Evolutionary conservation across 2,888 invertebrate species (phyloP), one percentile per base, ranked within the genome.

Genomic region (Autographa pulchrina): DNA sequence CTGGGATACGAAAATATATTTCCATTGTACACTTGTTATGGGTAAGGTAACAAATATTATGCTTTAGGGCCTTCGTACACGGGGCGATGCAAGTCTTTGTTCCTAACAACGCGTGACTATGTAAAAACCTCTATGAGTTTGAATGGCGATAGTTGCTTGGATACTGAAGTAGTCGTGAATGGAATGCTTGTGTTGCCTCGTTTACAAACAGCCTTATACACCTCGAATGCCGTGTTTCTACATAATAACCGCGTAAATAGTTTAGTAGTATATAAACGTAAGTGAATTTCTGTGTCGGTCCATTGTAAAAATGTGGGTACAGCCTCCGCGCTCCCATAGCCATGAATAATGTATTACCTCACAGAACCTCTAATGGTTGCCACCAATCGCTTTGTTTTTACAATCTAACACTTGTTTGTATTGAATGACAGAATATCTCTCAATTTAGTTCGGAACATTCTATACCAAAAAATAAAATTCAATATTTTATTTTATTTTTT

Each of bases 231-330:
- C 25, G 14, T 65, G 54, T 82, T 62, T 62, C 64, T 43, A 73
- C 64, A 73, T 74, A 74, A 77, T 77, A 78, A 74, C 25, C 41
- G 58, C 62, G 60, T 68, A 75, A 83, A 81, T 83, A 83, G 83
- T 83, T 81, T 77, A 79, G 77, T 75, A 68, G 68, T 70, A 79
- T 80, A 86, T 85, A 86, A 88, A 88, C 80, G 77, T 86, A 88
- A 89, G 88, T 88, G 86, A 86, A 87, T 85, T 88, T 85, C 84
- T 85, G 80, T 89, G 89, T 89, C 82, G 72, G 80, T 72, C 71
- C 75, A 80, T 87, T 87, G 87, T 86, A 86, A 84, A 88, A 89
- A 86, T 85, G 83, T 77, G 78, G 74, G 81, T 79, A 65, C 74
- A 68, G 69, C 74, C 70, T 76, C 41, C 71, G 62, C 70, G 61